Conservation (phyloP, 2,113 vertebrate genomes). For the Antidorcas marsupialis region DNA sequence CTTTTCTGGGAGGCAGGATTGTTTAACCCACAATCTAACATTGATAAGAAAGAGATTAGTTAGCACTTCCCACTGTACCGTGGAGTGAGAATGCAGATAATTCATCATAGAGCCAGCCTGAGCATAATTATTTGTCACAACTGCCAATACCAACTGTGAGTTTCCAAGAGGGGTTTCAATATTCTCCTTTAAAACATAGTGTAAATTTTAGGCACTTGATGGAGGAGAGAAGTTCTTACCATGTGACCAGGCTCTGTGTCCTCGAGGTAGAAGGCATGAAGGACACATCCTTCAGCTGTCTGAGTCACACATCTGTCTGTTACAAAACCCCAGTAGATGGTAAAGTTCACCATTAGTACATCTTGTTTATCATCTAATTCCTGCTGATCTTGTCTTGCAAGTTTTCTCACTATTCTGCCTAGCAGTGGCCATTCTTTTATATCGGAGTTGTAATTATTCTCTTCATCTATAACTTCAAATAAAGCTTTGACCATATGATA, state of each 20-base stretch:
- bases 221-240: background rate
- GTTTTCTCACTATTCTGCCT: background rate
- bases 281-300: background rate
- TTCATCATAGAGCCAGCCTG: background rate
- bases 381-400: background rate
- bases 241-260: background rate
- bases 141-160: background rate
- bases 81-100: background rate
- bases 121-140: background rate
- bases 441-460: background rate
- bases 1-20: background rate
- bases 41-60: background rate
- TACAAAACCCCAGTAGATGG: background rate
- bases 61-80: background rate
- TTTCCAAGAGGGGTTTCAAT: background rate
- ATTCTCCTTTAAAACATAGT: background rate
- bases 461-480: background rate
- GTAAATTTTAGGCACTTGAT: background rate
- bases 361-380: background rate
- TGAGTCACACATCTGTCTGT: background rate
- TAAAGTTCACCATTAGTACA: background rate
- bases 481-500: background rate
- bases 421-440: background rate
- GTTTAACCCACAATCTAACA: background rate
- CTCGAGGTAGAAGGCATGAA: background rate